These are phyloP conservation scores for Diarsia dahlii DNA, from an alignment of 2,888 invertebrate genomes.

Conservation along the genomic window DNA sequence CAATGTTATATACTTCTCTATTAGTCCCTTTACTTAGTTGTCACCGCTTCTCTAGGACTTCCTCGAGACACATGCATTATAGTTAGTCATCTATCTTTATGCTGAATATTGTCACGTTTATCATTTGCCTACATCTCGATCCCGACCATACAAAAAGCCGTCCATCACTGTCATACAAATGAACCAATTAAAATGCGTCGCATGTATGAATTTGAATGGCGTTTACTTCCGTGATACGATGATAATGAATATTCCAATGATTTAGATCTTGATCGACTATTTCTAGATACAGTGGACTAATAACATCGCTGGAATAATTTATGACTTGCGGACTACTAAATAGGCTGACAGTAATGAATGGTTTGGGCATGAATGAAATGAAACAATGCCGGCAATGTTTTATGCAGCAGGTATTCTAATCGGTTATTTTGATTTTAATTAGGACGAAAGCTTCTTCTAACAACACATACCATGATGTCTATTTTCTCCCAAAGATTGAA, in stretches of 20 bases:
- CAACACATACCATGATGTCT: neutral
- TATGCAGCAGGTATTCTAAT: neutral
- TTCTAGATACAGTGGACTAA: constrained; percentile 58
- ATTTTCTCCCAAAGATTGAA: neutral
- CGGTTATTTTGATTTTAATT: constrained; percentile 1
- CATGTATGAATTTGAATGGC: constrained; percentile 65
- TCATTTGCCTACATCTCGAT: constrained; percentile 54
- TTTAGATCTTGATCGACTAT: constrained; percentile 59
- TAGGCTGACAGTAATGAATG: constrained; percentile 44
- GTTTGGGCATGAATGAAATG: constrained; percentile 8
- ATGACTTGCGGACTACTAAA: constrained; percentile 45
- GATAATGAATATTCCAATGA: constrained; percentile 61
- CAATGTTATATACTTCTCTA: neutral
- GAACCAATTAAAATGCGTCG: constrained; percentile 63
- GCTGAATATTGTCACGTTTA: constrained; percentile 5
- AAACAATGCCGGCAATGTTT: constrained; percentile 13
- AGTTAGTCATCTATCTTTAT: neutral
- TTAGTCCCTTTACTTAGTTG: neutral
- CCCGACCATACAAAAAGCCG: constrained; percentile 49
- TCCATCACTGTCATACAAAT: constrained; percentile 64
- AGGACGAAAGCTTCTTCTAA: neutral
- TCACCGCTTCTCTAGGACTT: neutral
- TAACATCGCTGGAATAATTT: constrained; percentile 54
- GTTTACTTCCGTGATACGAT: constrained; percentile 64
- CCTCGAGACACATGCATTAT: neutral